phyloP scores from a whole-genome alignment of 2,888 invertebrate species.

The Ecdyonurus torrentis region DNA sequence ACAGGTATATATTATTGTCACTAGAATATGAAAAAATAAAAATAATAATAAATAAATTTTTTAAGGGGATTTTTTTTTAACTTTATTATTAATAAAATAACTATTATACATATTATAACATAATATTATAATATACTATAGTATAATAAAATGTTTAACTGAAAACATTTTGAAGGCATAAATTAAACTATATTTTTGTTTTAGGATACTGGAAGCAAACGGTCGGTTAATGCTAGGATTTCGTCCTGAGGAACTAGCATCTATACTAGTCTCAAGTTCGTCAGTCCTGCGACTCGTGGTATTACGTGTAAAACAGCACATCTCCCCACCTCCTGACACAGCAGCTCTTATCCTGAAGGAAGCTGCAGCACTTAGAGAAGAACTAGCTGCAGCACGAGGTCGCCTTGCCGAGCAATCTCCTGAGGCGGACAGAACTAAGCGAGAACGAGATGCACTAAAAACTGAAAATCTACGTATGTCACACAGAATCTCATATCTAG shows the following conservation, averaged over 20 bases:
- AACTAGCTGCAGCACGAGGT: slow-evolving; percentile 38
- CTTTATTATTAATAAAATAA: too few relatives aligned
- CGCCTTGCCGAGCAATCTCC: slow-evolving; percentile 2
- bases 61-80: too few relatives aligned
- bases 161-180: too few relatives aligned
- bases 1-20: slow-evolving; percentile 49
- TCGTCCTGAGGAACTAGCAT: not conserved
- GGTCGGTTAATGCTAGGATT: not conserved
- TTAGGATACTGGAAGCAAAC: not conserved
- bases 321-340: slow-evolving; percentile 10
- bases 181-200: too few relatives aligned
- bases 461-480: slow-evolving; percentile 68
- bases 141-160: too few relatives aligned
- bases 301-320: not conserved
- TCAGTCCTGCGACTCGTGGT: not conserved
- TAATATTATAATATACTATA: too few relatives aligned
- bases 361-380: slow-evolving; percentile 35
- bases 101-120: too few relatives aligned
- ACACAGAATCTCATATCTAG: slow-evolving; percentile 75
- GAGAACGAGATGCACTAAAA: slow-evolving; percentile 30
- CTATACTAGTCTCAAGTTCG: not conserved
- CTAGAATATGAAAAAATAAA: too few relatives aligned
- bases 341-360: slow-evolving; percentile 25
- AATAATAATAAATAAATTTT: too few relatives aligned
- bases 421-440: slow-evolving; percentile 15